A percentile compares a stretch with the other conserved stretches of the same genome.
phyloP scores from a whole-genome alignment of 2,888 invertebrate genomes.

The Nemapogon koenigi region DNA sequence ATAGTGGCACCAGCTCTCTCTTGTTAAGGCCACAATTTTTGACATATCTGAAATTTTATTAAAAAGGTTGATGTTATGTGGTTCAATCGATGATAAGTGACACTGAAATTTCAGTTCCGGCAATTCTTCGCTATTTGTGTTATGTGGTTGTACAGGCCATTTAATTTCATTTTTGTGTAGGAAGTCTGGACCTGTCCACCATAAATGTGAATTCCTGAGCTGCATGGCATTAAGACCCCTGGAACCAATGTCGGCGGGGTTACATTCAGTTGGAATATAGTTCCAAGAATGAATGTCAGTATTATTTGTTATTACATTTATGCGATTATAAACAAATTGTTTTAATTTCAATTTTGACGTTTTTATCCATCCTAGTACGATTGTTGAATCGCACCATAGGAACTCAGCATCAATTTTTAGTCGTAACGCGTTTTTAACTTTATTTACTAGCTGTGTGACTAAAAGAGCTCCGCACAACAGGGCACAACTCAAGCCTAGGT shows the following conservation, averaged over 20 bases:
- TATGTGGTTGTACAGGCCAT: constrained; percentile 5
- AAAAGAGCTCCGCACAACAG: too few relatives aligned
- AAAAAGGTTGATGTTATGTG: too few relatives aligned
- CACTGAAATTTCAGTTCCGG: too few relatives aligned
- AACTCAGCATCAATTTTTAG: constrained; percentile 4
- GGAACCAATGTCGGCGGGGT: constrained; percentile 14
- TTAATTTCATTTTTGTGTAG: neutral
- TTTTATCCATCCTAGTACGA: constrained; percentile 20
- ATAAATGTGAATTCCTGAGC: neutral
- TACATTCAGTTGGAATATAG: constrained; percentile 15
- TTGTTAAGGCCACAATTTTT: too few relatives aligned
- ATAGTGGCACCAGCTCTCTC: too few relatives aligned
- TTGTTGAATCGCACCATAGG: constrained; percentile 21
- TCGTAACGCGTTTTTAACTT: constrained; percentile 6
- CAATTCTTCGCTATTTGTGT: too few relatives aligned
- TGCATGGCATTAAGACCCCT: neutral
- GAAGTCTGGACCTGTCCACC: constrained; percentile 9
- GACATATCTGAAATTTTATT: too few relatives aligned
- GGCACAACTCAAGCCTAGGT: constrained; percentile 11
- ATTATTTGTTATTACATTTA: constrained; percentile 13
- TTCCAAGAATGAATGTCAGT: constrained; percentile 10
- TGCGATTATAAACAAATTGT: constrained; percentile 12
- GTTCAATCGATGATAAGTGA: too few relatives aligned
- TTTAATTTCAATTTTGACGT: constrained; percentile 15
- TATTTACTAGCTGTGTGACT: constrained; percentile 8